Conservation (phyloP, 2,113 vertebrate genomes). For the Galeopterus variegatus region DNA sequence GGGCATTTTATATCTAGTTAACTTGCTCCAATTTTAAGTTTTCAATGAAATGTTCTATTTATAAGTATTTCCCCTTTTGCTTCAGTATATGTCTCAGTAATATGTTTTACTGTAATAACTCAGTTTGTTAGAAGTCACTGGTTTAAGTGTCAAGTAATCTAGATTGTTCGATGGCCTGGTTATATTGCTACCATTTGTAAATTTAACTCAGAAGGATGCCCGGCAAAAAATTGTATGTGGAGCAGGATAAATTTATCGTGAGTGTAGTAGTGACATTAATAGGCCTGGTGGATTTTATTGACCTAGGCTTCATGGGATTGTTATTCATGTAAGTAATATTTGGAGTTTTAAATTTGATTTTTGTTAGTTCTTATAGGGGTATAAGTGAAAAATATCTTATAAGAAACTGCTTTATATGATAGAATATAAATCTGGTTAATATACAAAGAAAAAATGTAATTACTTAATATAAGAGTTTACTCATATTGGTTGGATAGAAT, state of each 20-base stretch:
- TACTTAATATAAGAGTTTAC: conserved; percentile 11
- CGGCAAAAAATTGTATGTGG: conserved; percentile 1
- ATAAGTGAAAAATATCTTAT: conserved; percentile 14
- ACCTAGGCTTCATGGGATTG: neutral
- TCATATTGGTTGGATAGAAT: neutral
- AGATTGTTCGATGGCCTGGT: neutral
- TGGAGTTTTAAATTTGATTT: conserved; percentile 61
- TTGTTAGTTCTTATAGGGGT: neutral
- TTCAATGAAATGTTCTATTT: conserved; percentile 28
- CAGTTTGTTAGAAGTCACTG: neutral
- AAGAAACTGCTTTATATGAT: conserved; percentile 16
- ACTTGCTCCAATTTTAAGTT: conserved; percentile 30
- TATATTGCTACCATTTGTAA: neutral
- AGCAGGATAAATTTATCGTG: neutral
- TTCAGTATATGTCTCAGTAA: neutral
- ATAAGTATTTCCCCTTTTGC: neutral
- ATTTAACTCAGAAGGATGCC: neutral
- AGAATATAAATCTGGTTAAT: conserved; percentile 1
- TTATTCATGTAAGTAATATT: neutral
- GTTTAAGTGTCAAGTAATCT: neutral
- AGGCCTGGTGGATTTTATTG: neutral
- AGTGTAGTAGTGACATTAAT: neutral
- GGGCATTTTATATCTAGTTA: neutral
- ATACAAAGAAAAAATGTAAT: conserved; percentile 21
- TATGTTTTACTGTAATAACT: neutral